Evolutionary conservation across 2,113 vertebrate species (phyloP).

Genomic region (Origma solitaria): DNA sequence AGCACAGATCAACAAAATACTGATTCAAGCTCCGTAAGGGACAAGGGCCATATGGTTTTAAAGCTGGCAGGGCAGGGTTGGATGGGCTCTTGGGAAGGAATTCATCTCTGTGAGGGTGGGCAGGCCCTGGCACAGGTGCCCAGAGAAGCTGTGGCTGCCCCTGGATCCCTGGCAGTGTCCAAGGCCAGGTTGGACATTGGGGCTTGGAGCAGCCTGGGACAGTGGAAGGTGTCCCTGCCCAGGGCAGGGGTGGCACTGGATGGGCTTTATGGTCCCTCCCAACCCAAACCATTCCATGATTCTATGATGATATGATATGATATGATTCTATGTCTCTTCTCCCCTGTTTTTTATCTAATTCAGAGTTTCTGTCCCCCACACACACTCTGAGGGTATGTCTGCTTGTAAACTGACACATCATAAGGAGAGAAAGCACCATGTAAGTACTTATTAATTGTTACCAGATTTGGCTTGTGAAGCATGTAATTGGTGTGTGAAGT

Average conservation of each 20-base stretch:
- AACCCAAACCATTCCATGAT: not conserved
- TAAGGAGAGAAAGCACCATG: not conserved
- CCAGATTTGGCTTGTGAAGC: not conserved
- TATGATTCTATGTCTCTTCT: not conserved
- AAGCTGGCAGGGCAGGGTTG: not conserved
- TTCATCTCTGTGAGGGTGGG: not conserved
- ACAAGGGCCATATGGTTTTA: not conserved
- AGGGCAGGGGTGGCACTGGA: accelerated
- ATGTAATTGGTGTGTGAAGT: not conserved
- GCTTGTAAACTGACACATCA: not conserved
- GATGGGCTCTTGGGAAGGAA: not conserved
- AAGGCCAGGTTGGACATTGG: accelerated
- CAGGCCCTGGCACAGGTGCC: not conserved
- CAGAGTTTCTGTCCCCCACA: not conserved
- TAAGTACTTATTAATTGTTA: not conserved
- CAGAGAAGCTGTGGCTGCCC: not conserved
- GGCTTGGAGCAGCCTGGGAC: accelerated
- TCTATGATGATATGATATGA: not conserved
- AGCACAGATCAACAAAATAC: not conserved
- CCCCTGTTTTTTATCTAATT: not conserved
- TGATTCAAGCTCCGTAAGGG: not conserved
- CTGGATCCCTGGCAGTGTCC: not conserved
- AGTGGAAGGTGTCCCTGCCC: not conserved
- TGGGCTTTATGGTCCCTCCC: not conserved
- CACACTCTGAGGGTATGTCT: not conserved